Evolutionary conservation across 1,140 invertebrate genomes (phyloP), one percentile per base, ranked within the genome.

Genomic region (Musca vetustissima): DNA sequence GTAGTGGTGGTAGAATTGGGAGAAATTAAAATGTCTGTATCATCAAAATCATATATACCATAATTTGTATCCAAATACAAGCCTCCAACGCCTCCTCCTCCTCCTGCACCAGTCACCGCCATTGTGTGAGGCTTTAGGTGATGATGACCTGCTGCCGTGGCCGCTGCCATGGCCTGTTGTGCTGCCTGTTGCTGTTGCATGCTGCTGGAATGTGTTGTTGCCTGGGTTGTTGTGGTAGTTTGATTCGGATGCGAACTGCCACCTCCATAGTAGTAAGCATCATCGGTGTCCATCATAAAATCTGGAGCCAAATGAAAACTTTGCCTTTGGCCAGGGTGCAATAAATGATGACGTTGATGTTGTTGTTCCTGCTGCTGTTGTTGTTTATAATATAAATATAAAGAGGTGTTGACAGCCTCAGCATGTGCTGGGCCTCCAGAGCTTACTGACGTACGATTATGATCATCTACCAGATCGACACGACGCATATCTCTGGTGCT

Each of bases 41-140:
- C 53, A 66, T 57, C 50, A 59, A 47, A 66, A 69, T 66, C 50
- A 55, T 69, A 79, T 73, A 72, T 80, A 80, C 79, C 79, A 73
- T 76, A 76, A 77, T 80, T 66, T 65, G 64, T 66, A 64, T 80
- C 78, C 74, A 78, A 70, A 70, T 76, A 73, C 72, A 77, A 65
- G 15, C 24, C 64, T 32, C 7, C 28, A 50, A 14, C 36, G 2
- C 64, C 64, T 49, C 47, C 22, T 49, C 14, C 15, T 3, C 28
- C 28, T n/a, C n/a, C n/a, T n/a, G n/a, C n/a, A 17, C 6, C 66
- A 52, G 13, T 25, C 53, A 21, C 53, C 53, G 52, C 53, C 53
- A 77, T 70, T 19, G 71, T 72, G 70, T 73, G 73, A 2, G 69
- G 69, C 22, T 73, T 71, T 24, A 71, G 72, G n/a, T 76, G 50